Conservation (phyloP, 2,888 invertebrate genomes). For the Tachystola acroxantha region DNA sequence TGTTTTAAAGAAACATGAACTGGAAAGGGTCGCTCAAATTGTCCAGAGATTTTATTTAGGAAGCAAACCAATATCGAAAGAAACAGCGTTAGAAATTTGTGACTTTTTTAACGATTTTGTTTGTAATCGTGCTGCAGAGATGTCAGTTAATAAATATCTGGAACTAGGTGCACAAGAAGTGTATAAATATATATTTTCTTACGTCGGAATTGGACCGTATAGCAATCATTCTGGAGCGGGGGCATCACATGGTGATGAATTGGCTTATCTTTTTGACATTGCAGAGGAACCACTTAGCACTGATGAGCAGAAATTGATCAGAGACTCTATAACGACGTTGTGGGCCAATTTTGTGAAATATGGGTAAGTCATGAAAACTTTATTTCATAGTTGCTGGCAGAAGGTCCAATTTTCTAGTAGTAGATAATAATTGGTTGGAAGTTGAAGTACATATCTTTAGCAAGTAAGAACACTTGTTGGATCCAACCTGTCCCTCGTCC, state of each 20-base stretch:
- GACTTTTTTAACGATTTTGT: slow-evolving; percentile 1
- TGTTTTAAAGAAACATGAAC: slow-evolving; percentile 2
- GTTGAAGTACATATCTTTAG: too few species aligned
- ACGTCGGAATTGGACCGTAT: not conserved
- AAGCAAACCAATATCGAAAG: slow-evolving; percentile 1
- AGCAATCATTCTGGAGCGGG: not conserved
- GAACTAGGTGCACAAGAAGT: not conserved
- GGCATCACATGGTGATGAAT: not conserved
- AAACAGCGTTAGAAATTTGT: not conserved
- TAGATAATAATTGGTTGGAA: too few species aligned
- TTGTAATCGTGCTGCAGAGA: slow-evolving; percentile 1
- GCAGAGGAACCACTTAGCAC: not conserved
- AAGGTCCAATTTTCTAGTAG: too few species aligned
- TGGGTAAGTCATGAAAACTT: too few species aligned
- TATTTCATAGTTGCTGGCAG: too few species aligned
- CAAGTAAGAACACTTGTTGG: too few species aligned
- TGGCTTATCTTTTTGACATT: not conserved
- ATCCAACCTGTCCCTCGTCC: too few species aligned
- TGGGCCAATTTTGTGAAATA: not conserved
- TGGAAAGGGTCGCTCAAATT: not conserved
- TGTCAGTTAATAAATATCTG: slow-evolving; percentile 1
- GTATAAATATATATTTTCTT: slow-evolving; percentile 5
- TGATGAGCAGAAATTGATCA: not conserved
- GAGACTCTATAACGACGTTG: not conserved
- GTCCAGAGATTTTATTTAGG: not conserved